Evolutionary conservation across 2,113 vertebrate species (phyloP).

Genomic region (Caranx ignobilis): DNA sequence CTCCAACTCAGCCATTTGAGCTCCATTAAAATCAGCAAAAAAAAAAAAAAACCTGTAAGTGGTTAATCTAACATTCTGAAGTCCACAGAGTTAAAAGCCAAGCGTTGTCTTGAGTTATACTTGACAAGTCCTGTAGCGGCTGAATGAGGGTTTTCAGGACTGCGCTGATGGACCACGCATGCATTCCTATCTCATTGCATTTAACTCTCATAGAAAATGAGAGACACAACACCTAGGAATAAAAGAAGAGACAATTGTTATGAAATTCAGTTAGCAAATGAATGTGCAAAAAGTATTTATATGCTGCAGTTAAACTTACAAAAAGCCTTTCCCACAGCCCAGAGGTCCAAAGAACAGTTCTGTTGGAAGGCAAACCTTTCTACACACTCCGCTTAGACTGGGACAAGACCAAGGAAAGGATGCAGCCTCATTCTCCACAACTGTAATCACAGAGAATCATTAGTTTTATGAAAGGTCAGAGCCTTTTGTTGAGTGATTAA

Average conservation of each 20-base stretch:
- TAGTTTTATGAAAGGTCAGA: neutral
- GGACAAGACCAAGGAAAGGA: conserved; percentile 82
- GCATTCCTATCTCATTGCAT: conserved; percentile 2
- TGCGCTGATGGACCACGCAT: neutral
- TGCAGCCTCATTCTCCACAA: conserved; percentile 74
- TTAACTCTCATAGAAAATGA: conserved; percentile 76
- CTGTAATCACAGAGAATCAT: conserved; percentile 58
- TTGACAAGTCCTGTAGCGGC: neutral
- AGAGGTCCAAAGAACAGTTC: conserved; percentile 85
- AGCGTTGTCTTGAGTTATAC: conserved; percentile 11
- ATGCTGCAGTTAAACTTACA: conserved; percentile 69
- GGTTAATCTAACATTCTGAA: conserved; percentile 24
- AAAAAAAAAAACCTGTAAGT: neutral
- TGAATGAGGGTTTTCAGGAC: conserved; percentile 1
- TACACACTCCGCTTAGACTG: conserved; percentile 80
- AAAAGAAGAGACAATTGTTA: conserved; percentile 11
- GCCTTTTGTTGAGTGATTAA: neutral
- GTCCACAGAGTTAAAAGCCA: conserved; percentile 11
- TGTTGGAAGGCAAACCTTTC: conserved; percentile 80
- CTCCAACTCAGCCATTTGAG: conserved; percentile 18
- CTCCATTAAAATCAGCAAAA: conserved; percentile 7
- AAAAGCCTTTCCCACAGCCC: conserved; percentile 82
- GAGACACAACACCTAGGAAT: conserved; percentile 83
- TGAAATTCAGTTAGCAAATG: neutral
- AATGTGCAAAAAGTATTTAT: neutral